phyloP scores from a whole-genome alignment of 1,140 invertebrate species.

The Phenacoccus solenopsis region DNA sequence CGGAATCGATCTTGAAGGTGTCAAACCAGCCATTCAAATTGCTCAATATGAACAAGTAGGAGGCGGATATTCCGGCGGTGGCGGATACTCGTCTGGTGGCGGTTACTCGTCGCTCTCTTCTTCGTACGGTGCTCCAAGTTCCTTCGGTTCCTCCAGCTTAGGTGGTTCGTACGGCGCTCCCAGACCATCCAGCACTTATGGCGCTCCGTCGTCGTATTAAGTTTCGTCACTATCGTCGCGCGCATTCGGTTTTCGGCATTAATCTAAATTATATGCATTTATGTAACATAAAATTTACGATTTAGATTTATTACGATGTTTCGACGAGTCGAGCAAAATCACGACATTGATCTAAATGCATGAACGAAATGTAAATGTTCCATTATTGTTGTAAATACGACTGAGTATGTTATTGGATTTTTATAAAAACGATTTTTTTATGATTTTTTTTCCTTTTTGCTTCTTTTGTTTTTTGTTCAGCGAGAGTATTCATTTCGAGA shows the following conservation, averaged over 20 bases:
- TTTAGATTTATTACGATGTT: not conserved
- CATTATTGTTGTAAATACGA: conserved; percentile 9
- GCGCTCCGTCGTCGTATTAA: conserved; percentile 35
- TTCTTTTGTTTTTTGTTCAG: not conserved
- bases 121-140: conserved; percentile 46
- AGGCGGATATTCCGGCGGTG: conserved; percentile 28
- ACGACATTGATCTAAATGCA: not conserved
- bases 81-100: conserved; percentile 39
- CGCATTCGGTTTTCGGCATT: not conserved
- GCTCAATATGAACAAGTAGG: conserved; percentile 51
- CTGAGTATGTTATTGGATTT: conserved; percentile 4
- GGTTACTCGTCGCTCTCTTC: too few relatives aligned
- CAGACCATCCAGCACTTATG: conserved; percentile 46
- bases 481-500: not conserved
- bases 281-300: not conserved
- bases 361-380: not conserved
- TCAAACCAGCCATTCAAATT: conserved; percentile 61
- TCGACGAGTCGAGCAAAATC: not conserved
- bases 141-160: conserved; percentile 38
- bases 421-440: not conserved
- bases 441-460: not conserved
- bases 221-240: not conserved
- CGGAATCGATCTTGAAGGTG: conserved; percentile 58
- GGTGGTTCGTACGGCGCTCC: conserved; percentile 47
- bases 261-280: conserved; percentile 3